A percentile compares a stretch with the other conserved stretches of the same genome.
phyloP scores from a whole-genome alignment of 2,888 invertebrate species.

The Heliconius sara region DNA sequence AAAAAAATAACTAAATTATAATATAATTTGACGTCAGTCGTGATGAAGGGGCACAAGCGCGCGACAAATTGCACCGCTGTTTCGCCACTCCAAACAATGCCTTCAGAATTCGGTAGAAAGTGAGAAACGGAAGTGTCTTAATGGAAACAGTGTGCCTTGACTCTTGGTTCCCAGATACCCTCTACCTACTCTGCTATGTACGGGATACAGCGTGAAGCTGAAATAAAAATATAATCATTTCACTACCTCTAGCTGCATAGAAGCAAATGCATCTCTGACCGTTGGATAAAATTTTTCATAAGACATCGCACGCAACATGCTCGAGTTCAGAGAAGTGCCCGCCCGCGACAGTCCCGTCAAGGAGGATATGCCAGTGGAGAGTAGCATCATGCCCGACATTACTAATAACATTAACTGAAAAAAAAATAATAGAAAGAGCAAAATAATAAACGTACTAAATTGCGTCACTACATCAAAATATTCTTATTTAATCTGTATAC shows the following conservation, averaged over 20 bases:
- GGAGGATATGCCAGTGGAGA: conserved; percentile 67
- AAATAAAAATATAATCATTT: not conserved
- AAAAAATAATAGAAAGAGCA: not conserved
- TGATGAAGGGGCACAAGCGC: too few species aligned
- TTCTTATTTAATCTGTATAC: not conserved
- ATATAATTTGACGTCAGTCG: too few species aligned
- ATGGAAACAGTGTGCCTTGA: too few species aligned
- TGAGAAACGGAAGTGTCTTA: too few species aligned
- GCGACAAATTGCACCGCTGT: too few species aligned
- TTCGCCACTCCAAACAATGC: too few species aligned
- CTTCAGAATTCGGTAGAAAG: too few species aligned
- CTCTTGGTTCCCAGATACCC: too few species aligned
- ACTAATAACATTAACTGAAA: conserved; percentile 67
- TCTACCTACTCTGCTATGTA: too few species aligned
- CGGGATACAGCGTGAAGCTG: too few species aligned
- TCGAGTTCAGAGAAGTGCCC: conserved; percentile 62
- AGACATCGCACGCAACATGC: conserved; percentile 71
- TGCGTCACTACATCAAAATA: not conserved
- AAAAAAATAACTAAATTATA: not conserved
- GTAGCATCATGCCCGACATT: conserved; percentile 66
- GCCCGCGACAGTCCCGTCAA: conserved; percentile 62
- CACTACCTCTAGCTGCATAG: conserved; percentile 76
- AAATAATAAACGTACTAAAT: not conserved
- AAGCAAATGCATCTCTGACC: conserved; percentile 67
- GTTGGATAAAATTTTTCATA: conserved; percentile 61